Evolutionary conservation across 2,113 vertebrate genomes (phyloP).

Genomic region (Sturnus vulgaris): DNA sequence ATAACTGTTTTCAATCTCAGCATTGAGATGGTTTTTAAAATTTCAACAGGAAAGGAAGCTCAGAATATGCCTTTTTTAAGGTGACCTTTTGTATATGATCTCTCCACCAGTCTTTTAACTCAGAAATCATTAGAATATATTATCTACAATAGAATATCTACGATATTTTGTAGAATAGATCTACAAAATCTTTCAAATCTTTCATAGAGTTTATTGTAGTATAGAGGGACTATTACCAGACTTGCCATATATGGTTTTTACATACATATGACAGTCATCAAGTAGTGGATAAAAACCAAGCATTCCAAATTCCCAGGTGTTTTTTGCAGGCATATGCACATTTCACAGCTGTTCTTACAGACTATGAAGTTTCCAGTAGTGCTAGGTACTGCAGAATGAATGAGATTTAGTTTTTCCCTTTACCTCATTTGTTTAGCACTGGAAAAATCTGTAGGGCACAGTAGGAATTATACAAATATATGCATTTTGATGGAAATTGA

Average conservation of each 20-base stretch:
- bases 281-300: not conserved
- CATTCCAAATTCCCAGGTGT: not conserved
- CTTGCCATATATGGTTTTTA: not conserved
- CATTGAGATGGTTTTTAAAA: not conserved
- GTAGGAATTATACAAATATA: not conserved
- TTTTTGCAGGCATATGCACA: not conserved
- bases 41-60: not conserved
- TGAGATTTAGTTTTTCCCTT: not conserved
- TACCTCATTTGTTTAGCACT: not conserved
- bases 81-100: not conserved
- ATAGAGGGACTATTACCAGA: not conserved
- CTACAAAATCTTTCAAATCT: not conserved
- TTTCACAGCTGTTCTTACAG: not conserved
- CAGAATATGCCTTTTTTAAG: not conserved
- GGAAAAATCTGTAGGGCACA: not conserved
- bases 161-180: not conserved
- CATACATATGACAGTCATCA: not conserved
- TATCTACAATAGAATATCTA: not conserved
- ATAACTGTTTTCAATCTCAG: not conserved
- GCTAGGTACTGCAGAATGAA: not conserved
- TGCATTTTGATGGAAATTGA: not conserved
- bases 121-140: not conserved
- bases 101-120: not conserved
- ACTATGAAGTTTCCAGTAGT: not conserved
- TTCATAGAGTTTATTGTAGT: not conserved